Evolutionary conservation across 2,888 invertebrate genomes (phyloP), one percentile per base, ranked within the genome.

Genomic region (Alentia gelatinosa): DNA sequence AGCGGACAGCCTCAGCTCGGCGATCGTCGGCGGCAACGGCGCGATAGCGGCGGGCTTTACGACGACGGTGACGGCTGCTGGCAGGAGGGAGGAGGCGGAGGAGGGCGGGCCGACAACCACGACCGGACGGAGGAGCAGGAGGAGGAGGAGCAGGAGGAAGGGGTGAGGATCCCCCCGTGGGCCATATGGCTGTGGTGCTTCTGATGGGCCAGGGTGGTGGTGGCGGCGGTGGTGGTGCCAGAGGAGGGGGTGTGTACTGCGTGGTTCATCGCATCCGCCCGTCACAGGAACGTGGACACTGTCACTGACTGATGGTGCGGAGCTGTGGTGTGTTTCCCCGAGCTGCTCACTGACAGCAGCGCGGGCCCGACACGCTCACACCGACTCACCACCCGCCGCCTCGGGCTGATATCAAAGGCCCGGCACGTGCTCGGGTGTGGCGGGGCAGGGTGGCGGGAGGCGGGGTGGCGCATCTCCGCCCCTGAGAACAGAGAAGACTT

Each of bases 81-180:
- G 9, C 19, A n/a, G 5, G 63, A n/a, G n/a, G 63, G 63, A 63
- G 63, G 63, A 9, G 63, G n/a, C 26, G n/a, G 79, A 79, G 79
- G 79, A 35, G 79, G 79, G n/a, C 12, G 12, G 79, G 39, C 26
- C n/a, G 26, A 68, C 68, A 12, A 30, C 68, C 30, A 68, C 68
- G 68, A 30, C 26, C 68, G 68, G 68, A 68, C 68, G 68, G 68
- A 79, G 79, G 79, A 79, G 79, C 79, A 39, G 79, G 35, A 37
- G 79, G 79, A 79, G 79, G 39, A n/a, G 37, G 35, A 33, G 74
- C 37, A 79, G 79, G 79, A 79, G 79, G 79, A 39, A 47, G 47
- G 19, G n/a, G n/a, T n/a, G n/a, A n/a, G n/a, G n/a, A n/a, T n/a
- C n/a, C n/a, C 56, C 56, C 74, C 30, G 74, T 33, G 74, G 74